Percentiles rank a stretch among this genome's conserved stretches.
Evolutionary conservation across 2,888 invertebrate species (phyloP).

Genomic region (Druceiella hillmani): DNA sequence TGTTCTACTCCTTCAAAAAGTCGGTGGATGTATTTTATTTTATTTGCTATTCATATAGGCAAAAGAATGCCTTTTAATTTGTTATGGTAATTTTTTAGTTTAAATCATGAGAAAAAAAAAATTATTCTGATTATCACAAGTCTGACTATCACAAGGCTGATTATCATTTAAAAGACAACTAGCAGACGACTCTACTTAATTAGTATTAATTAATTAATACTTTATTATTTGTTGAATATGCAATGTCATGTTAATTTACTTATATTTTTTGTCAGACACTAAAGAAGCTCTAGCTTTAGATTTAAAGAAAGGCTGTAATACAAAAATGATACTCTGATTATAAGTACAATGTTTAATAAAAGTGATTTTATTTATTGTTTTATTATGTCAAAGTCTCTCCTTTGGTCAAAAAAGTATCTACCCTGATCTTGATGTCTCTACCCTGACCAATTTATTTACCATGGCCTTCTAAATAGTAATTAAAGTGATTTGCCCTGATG

Average conservation of each 20-base stretch:
- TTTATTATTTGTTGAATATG: conserved; percentile 12
- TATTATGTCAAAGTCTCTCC: conserved; percentile 17
- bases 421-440: conserved; percentile 21
- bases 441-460: conserved; percentile 22
- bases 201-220: conserved; percentile 11
- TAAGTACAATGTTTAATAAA: conserved; percentile 18
- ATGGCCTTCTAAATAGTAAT: conserved; percentile 21
- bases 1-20: too few relatives aligned
- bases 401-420: conserved; percentile 19
- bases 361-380: conserved; percentile 18
- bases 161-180: conserved; percentile 10
- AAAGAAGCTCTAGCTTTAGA: conserved; percentile 7
- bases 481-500: conserved; percentile 17
- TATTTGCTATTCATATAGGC: too few relatives aligned
- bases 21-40: too few relatives aligned
- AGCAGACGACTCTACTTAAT: conserved; percentile 12
- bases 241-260: conserved; percentile 8
- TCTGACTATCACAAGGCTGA: conserved; percentile 11
- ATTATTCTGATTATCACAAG: too few relatives aligned
- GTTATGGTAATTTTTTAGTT: too few relatives aligned
- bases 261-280: conserved; percentile 8
- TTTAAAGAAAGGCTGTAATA: conserved; percentile 6
- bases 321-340: conserved; percentile 16
- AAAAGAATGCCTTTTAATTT: too few relatives aligned
- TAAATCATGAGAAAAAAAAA: too few relatives aligned